A percentile compares a stretch with the other conserved stretches of the same genome.
These are phyloP conservation scores for Iguana delicatissima DNA, from an alignment of 2,797 vertebrate species.

Conservation along the genomic window DNA sequence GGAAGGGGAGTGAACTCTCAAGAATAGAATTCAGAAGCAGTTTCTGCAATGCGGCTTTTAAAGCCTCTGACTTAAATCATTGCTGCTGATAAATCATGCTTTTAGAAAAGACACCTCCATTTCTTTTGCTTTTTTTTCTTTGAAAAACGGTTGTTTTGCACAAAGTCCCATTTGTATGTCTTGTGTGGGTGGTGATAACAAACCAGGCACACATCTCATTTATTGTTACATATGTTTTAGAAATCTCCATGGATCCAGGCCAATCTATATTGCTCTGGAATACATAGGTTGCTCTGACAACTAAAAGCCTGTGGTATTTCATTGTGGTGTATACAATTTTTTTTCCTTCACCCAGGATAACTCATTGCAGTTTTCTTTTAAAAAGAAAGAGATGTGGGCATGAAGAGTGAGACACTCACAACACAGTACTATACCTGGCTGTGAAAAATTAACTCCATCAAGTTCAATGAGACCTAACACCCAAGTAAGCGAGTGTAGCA, in stretches of 20 bases:
- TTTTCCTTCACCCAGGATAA: constrained; percentile 40
- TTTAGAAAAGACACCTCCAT: constrained; percentile 51
- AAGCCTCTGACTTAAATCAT: constrained; percentile 50
- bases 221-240: constrained; percentile 42
- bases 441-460: not conserved
- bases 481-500: not conserved
- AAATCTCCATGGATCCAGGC: constrained; percentile 42
- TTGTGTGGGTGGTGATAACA: constrained; percentile 40
- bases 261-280: constrained; percentile 35
- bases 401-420: not conserved
- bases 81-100: constrained; percentile 39
- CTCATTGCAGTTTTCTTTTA: constrained; percentile 48
- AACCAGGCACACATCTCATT: constrained; percentile 29
- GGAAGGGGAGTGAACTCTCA: constrained; percentile 26
- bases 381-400: not conserved
- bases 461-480: not conserved
- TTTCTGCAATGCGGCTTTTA: constrained; percentile 60
- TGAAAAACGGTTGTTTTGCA: constrained; percentile 62
- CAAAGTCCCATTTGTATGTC: constrained; percentile 57
- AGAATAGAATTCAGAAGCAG: constrained; percentile 33
- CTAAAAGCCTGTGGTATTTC: constrained; percentile 46
- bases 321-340: constrained; percentile 20
- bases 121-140: constrained; percentile 44
- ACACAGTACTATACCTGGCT: not conserved
- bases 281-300: constrained; percentile 61